These are phyloP conservation scores for Periophthalmus modestus DNA, from an alignment of 2,113 vertebrate genomes.

Conservation along the genomic window DNA sequence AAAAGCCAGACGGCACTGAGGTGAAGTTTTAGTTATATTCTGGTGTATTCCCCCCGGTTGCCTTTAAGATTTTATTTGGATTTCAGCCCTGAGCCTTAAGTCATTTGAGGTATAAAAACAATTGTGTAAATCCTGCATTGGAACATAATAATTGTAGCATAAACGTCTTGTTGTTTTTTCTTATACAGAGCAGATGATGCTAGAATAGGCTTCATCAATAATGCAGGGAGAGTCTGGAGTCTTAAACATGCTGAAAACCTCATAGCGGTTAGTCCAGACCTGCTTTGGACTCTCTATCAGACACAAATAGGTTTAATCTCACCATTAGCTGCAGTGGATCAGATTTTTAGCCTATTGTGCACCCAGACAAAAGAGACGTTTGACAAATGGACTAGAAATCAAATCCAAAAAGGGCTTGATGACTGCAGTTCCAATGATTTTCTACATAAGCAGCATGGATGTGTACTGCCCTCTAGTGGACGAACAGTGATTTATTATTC, in stretches of 20 bases:
- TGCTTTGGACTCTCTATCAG: slow-evolving; percentile 20
- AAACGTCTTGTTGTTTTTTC: slow-evolving; percentile 51
- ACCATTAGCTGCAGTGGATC: slow-evolving; percentile 1
- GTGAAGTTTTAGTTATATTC: background rate
- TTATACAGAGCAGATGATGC: slow-evolving; percentile 54
- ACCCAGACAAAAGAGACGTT: slow-evolving; percentile 12
- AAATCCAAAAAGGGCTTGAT: slow-evolving; percentile 26
- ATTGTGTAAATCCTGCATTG: background rate
- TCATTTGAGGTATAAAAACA: background rate
- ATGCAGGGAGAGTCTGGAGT: slow-evolving; percentile 66
- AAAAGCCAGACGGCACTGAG: no score
- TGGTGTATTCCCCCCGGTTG: background rate
- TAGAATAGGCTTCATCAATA: slow-evolving; percentile 73
- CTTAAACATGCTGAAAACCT: slow-evolving; percentile 40
- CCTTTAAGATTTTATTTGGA: slow-evolving; percentile 1
- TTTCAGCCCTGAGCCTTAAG: background rate
- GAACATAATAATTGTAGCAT: slow-evolving; percentile 3
- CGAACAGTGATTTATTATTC: background rate
- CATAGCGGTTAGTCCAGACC: slow-evolving; percentile 29
- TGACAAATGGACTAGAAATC: slow-evolving; percentile 7
- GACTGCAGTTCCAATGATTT: slow-evolving; percentile 35
- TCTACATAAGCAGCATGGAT: slow-evolving; percentile 16
- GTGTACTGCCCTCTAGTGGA: slow-evolving; percentile 58
- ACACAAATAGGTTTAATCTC: slow-evolving; percentile 9
- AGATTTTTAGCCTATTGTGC: slow-evolving; percentile 20